phyloP scores from a whole-genome alignment of 1,140 invertebrate genomes.

The Triops cancriformis region DNA sequence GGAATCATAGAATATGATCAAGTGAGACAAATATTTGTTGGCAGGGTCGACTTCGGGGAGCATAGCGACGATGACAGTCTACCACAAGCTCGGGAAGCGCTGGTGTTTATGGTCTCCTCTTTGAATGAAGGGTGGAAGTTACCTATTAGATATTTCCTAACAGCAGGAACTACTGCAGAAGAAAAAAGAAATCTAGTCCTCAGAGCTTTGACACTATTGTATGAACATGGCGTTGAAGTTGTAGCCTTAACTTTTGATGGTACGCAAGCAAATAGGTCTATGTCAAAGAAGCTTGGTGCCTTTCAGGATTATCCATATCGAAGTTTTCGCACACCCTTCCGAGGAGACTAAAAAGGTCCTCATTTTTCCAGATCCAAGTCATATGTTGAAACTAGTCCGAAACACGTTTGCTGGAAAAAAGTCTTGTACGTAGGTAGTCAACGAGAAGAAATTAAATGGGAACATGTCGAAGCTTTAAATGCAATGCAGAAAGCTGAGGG shows the following conservation, averaged over 20 bases:
- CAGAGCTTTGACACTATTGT: conserved; percentile 29
- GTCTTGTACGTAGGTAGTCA: conserved; percentile 26
- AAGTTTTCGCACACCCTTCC: conserved; percentile 25
- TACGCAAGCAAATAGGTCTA: too few relatives aligned
- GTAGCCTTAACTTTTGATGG: too few relatives aligned
- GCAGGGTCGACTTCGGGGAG: conserved; percentile 26
- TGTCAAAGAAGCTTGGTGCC: too few relatives aligned
- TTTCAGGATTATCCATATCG: conserved; percentile 23
- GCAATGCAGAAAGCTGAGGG: conserved; percentile 33
- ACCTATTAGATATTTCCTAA: conserved; percentile 37
- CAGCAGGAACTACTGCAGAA: conserved; percentile 30
- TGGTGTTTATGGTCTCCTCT: conserved; percentile 36
- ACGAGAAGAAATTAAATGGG: conserved; percentile 33
- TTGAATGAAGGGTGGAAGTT: conserved; percentile 37
- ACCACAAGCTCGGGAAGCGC: conserved; percentile 35
- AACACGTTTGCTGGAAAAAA: too few relatives aligned
- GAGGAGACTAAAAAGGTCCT: conserved; percentile 27
- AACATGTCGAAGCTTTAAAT: conserved; percentile 33
- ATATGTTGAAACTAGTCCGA: too few relatives aligned
- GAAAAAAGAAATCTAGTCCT: conserved; percentile 33
- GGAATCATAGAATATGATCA: conserved; percentile 28
- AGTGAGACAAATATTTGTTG: conserved; percentile 24
- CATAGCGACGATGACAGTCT: conserved; percentile 30
- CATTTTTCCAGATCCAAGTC: too few relatives aligned
- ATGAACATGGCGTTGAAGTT: too few relatives aligned